phyloP scores from a whole-genome alignment of 2,888 invertebrate species.

The Melolontha melolontha region DNA sequence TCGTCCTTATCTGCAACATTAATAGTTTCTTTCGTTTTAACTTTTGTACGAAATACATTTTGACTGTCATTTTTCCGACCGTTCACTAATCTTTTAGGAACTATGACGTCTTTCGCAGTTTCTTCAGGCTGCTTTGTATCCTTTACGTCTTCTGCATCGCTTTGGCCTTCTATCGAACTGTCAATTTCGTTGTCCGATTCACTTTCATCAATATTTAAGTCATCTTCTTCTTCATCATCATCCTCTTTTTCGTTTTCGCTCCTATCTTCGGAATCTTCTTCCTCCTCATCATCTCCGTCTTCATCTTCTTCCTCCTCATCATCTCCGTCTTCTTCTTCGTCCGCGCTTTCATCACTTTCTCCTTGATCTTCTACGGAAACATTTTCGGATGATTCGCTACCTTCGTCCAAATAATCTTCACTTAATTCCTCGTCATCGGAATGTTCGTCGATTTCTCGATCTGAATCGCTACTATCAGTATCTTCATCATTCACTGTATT shows the following conservation, averaged over 20 bases:
- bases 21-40: slow-evolving; percentile 40
- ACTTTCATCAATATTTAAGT: slow-evolving; percentile 38
- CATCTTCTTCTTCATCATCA: slow-evolving; percentile 46
- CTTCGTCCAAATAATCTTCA: slow-evolving; percentile 50
- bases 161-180: slow-evolving; percentile 15
- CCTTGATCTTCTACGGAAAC: slow-evolving; percentile 50
- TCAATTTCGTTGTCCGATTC: slow-evolving; percentile 38
- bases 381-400: slow-evolving; percentile 49
- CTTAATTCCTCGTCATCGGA: slow-evolving; percentile 54
- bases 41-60: slow-evolving; percentile 47
- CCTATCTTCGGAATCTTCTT: slow-evolving; percentile 58
- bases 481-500: slow-evolving; percentile 56
- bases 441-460: slow-evolving; percentile 63
- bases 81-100: slow-evolving; percentile 29
- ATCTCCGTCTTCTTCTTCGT: slow-evolving; percentile 60
- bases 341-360: slow-evolving; percentile 50
- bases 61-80: slow-evolving; percentile 38
- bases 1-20: slow-evolving; percentile 67
- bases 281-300: slow-evolving; percentile 69
- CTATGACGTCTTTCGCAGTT: slow-evolving; percentile 43
- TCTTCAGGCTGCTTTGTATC: slow-evolving; percentile 37
- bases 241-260: slow-evolving; percentile 36
- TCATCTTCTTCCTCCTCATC: slow-evolving; percentile 60
- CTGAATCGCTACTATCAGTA: slow-evolving; percentile 66
- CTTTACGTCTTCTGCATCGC: slow-evolving; percentile 9